Evolutionary conservation across 2,113 vertebrate species (phyloP), one percentile per base, ranked within the genome.

Genomic region (Sitta europaea): DNA sequence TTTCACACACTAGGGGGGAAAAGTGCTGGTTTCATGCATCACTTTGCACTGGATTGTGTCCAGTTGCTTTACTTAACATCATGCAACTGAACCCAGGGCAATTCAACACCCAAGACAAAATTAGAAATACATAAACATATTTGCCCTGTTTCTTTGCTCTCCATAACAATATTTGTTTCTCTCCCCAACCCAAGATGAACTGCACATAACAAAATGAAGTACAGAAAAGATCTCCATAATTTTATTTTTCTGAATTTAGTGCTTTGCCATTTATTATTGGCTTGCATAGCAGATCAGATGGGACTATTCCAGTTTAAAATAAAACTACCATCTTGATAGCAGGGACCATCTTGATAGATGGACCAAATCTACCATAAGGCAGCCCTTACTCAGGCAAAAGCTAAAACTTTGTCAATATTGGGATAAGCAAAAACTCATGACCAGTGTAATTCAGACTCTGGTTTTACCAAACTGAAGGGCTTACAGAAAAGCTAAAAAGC

Each of bases 1-100:
- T 95, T 95, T 95, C 91, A 96, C 95, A 90, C 89, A 11, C 88
- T 82, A 80, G 61, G 81, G 90, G 92, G 77, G 90, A 83, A 94
- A 95, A 95, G 81, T 53, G 54, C 86, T 87, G 77, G 86, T 95
- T 97, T 87, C 92, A 95, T 79, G 90, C 92, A 92, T 94, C 96
- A 57, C 94, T 97, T 94, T 84, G 82, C 89, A 45, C 80, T 97
- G 95, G 96, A 90, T 86, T 92, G 33, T 72, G 82, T 94, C 92
- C 97, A 96, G 91, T 82, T 92, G 86, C 86, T 97, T 96, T 75
- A 90, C 89, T 95, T 93, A 79, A 57, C 95, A 93, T 97, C 94
- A 94, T 91, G 90, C 89, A 97, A 95, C 90, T 90, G 78, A 92
- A 95, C 86, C 95, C 83, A 82, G 82, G 74, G 93, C 91, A 92